Conservation (phyloP, 1,140 invertebrate species). For the Eriocheir sinensis region DNA sequence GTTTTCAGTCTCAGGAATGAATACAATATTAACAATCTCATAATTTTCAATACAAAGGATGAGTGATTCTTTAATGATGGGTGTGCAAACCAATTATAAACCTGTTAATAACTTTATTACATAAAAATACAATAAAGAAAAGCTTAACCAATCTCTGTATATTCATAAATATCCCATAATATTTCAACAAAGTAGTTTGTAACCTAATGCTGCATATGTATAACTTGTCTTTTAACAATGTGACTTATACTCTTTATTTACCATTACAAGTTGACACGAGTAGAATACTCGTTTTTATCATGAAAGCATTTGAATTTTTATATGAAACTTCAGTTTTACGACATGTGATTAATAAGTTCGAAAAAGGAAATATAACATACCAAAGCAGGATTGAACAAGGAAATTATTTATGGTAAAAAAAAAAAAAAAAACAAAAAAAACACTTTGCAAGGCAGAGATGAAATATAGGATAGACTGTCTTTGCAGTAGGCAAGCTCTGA, state of each 20-base stretch:
- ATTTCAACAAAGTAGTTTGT: conserved; percentile 18
- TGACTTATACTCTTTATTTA: conserved; percentile 4
- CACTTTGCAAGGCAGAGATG: background rate
- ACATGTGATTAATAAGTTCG: background rate
- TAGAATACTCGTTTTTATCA: background rate
- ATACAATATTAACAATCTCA: too few species aligned
- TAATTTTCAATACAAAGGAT: background rate
- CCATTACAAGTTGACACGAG: background rate
- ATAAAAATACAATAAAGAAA: conserved; percentile 19
- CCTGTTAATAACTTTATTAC: conserved; percentile 26
- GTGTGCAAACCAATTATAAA: background rate
- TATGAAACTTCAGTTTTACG: background rate
- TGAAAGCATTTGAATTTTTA: background rate
- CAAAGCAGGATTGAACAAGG: background rate
- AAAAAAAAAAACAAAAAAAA: background rate
- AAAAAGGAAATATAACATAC: background rate
- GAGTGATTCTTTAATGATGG: background rate
- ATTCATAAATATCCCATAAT: conserved; percentile 26
- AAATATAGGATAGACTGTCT: background rate
- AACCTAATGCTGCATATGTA: background rate
- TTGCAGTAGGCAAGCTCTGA: background rate
- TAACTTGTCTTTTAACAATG: background rate
- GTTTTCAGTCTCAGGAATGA: too few species aligned
- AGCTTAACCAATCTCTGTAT: conserved; percentile 15
- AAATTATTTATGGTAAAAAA: background rate